Conservation (phyloP, 2,797 vertebrate species). For the Microchirus variegatus region DNA sequence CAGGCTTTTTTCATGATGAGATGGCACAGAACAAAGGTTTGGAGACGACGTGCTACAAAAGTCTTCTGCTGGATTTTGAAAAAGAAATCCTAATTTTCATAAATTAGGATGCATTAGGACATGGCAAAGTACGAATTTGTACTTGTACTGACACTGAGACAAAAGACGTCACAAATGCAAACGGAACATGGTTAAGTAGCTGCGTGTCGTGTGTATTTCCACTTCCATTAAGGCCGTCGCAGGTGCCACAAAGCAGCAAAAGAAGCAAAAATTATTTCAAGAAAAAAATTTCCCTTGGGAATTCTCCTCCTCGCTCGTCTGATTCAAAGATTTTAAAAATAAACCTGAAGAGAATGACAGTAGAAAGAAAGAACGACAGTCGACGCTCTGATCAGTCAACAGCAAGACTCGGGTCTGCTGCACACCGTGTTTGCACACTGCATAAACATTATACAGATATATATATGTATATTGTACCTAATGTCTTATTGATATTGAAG, state of each 20-base stretch:
- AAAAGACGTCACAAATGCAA: conserved; percentile 33
- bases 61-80: too few species aligned
- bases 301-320: conserved; percentile 9
- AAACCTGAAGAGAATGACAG: conserved; percentile 36
- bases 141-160: conserved; percentile 1
- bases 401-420: conserved; percentile 16
- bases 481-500: too few species aligned
- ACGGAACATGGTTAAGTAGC: conserved; percentile 18
- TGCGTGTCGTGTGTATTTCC: neutral
- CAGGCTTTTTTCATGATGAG: too few species aligned
- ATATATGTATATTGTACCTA: too few species aligned
- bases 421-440: too few species aligned
- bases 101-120: too few species aligned
- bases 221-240: conserved; percentile 31
- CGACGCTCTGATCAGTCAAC: conserved; percentile 39
- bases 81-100: too few species aligned
- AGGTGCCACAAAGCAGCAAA: neutral
- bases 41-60: too few species aligned
- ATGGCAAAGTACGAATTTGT: too few species aligned
- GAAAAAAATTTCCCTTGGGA: conserved; percentile 31
- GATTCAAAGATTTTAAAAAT: conserved; percentile 39
- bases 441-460: too few species aligned
- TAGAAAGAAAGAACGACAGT: conserved; percentile 21
- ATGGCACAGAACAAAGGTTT: too few species aligned
- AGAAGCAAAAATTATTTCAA: conserved; percentile 33